Base-by-base conservation (phyloP, 2,888 invertebrate genomes). In the Drosophila nr. perissopoda region DNA sequence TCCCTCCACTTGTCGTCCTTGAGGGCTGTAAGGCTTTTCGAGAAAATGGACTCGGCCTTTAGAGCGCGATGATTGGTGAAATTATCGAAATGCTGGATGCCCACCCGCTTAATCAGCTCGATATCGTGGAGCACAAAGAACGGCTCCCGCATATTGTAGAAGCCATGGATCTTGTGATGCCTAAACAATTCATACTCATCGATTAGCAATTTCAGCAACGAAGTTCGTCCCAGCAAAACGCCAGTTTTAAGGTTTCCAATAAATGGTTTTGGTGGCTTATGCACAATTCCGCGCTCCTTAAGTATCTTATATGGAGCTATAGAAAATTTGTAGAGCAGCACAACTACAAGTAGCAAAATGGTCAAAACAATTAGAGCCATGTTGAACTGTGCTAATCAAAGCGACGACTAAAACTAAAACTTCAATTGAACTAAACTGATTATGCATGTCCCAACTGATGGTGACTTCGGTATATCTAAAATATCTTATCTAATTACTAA, bases 71-170 rank as follows among this genome's bases (percentile, higher is more conserved):
- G 94, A 69, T 95, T 94, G 4, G 93, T 73, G 79, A 95, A 95
- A 69, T 93, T 93, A 36, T 95, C 94, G 58, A 95, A 95, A 64
- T 95, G 94, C 79, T 94, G 95, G 1, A 95, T 92, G 0, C 94
- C 93, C 29, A 95, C 92, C 27, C 86, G 92, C 72, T 94, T 95
- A 27, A 95, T 94, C 7, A 94, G 57, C 31, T 94, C 94, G 0
- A 94, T 93, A 81, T 95, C 95, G 2, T 93, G 90, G 0, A 95
- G 84, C 1, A 94, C 54, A 36, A 94, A 78, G 0, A 93, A 61
- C 0, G 94, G 94, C 0, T 74, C 78, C 0, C 90, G 54, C 29
- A 94, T 92, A 69, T 94, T 93, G 61, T 92, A 94, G 16, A 91
- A 75, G 0, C 94, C 95, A 25, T 93, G 90, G 21, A 94, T 91